Evolutionary conservation across 2,797 vertebrate species (phyloP), one percentile per base, ranked within the genome.

Genomic region (Coregonus ussuriensis): DNA sequence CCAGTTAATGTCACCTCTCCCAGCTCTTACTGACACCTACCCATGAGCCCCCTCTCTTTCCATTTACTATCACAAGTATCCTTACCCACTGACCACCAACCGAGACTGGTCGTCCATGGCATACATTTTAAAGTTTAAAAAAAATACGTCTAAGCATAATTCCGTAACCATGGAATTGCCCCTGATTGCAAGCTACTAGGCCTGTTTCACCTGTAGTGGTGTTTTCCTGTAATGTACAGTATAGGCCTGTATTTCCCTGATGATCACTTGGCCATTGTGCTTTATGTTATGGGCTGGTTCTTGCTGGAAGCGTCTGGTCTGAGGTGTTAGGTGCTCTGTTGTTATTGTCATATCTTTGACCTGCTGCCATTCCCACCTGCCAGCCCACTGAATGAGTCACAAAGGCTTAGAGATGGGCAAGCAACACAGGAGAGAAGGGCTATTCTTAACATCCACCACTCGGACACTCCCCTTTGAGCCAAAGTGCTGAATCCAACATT

Each of bases 351-450:
- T 47, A 65, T 73, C 56, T 79, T 72, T 72, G 73, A 59, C 63
- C 72, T 79, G 74, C 80, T 84, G 82, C 69, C 84, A 75, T 72
- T 77, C 59, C 77, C 83, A 86, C 80, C 82, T 86, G 82, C 59
- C 77, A 63, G 71, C 51, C 59, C 18, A 78, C 81, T 29, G 74
- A 33, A 53, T 54, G 53, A 69, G 47, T 68, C 63, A 82, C 74
- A 52, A 81, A 72, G 62, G 52, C 33, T 29, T 53, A 31, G 21
- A 62, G 37, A 65, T 1, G 3, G 25, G 25, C 71, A 53, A 13
- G 15, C 66, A 68, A 51, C 37, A 73, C 54, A 79, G 70, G 74
- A 83, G 31, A 54, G 74, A 68, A 3, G 56, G 74, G 51, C 77
- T 79, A 74, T 79, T 84, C 51, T 75, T 78, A 76, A 77, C 54